A percentile compares a stretch with the other conserved stretches of the same genome.
Conservation (phyloP, 2,888 invertebrate genomes). For the Drosophila meridiana region DNA sequence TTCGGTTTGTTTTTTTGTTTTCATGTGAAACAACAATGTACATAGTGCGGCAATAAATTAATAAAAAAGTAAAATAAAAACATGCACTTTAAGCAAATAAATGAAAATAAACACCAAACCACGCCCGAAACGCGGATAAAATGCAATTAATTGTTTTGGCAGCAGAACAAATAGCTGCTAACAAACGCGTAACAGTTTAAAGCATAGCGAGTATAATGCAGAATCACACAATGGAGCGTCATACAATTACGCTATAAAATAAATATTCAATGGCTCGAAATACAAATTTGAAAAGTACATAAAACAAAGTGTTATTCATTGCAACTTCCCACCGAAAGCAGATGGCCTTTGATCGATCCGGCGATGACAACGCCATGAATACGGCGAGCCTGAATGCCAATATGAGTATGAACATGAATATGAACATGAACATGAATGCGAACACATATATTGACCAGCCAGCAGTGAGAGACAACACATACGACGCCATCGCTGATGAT, state of each 20-base stretch:
- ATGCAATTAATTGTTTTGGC: conserved; percentile 59
- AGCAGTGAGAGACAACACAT: conserved; percentile 35
- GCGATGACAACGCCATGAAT: conserved; percentile 40
- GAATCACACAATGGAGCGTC: conserved; percentile 23
- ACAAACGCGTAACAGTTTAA: conserved; percentile 22
- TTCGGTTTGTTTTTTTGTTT: conserved; percentile 8
- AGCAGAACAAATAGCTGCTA: conserved; percentile 22
- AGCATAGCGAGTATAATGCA: conserved; percentile 24
- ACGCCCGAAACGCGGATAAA: conserved; percentile 43
- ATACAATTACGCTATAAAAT: conserved; percentile 31
- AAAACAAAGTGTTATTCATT: conserved; percentile 26
- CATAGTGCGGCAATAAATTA: conserved; percentile 42
- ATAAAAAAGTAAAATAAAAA: conserved; percentile 21
- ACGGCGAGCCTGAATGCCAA: conserved; percentile 33
- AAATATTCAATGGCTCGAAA: conserved; percentile 16
- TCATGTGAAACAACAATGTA: conserved; percentile 6
- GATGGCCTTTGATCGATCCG: conserved; percentile 20
- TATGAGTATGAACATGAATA: conserved; percentile 30
- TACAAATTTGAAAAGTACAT: conserved; percentile 23
- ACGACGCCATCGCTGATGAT: conserved; percentile 44
- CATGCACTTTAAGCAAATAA: conserved; percentile 12
- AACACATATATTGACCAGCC: conserved; percentile 46
- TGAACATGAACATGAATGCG: conserved; percentile 24
- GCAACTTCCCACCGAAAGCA: conserved; percentile 23
- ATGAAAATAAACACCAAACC: conserved; percentile 3